A percentile compares a stretch with the other conserved stretches of the same genome.
phyloP scores from a whole-genome alignment of 1,140 invertebrate species.

The Saxidomus purpurata region DNA sequence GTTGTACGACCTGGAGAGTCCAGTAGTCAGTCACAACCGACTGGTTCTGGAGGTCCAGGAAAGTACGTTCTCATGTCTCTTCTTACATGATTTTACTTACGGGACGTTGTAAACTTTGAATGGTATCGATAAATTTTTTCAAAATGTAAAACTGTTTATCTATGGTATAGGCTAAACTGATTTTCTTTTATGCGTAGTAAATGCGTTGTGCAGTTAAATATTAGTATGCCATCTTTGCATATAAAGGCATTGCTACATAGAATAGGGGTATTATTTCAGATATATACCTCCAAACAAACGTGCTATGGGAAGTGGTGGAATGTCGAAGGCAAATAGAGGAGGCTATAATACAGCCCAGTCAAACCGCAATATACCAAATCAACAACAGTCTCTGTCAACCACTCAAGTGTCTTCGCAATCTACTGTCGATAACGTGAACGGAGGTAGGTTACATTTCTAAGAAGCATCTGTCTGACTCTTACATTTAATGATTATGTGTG shows the following conservation, averaged over 20 bases:
- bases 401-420: conserved; percentile 46
- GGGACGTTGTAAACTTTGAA: no score
- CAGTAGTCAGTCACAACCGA: conserved; percentile 14
- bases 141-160: no score
- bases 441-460: background rate
- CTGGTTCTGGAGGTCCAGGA: conserved; percentile 49
- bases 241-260: background rate
- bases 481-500: no score
- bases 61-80: conserved; percentile 63
- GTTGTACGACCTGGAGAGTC: conserved; percentile 88
- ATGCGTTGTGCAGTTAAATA: no score
- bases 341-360: conserved; percentile 36
- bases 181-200: no score
- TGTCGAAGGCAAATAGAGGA: conserved; percentile 11
- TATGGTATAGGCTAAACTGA: no score
- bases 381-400: conserved; percentile 4
- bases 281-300: conserved; percentile 56
- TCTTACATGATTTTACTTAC: no score
- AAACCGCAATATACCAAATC: conserved; percentile 33
- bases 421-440: conserved; percentile 36
- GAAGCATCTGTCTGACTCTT: no score
- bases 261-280: background rate
- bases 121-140: no score
- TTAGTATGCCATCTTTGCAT: no score
- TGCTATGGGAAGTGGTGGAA: background rate